A percentile compares a stretch with the other conserved stretches of the same genome.
phyloP scores from a whole-genome alignment of 2,888 invertebrate species.

The Phytoseiulus persimilis region DNA sequence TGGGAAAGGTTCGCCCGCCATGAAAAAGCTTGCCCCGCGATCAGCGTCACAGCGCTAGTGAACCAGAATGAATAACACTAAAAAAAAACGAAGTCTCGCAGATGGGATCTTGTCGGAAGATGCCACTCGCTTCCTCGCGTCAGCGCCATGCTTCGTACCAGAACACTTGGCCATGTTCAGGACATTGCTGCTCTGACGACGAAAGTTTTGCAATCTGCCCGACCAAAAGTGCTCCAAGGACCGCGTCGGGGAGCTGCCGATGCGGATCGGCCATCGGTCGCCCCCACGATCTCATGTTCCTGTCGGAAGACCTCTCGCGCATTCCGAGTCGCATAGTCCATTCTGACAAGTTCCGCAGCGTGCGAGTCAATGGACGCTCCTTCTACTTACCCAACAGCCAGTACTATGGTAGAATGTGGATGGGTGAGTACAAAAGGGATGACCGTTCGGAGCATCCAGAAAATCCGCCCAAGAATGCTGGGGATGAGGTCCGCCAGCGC shows the following conservation, averaged over 20 bases:
- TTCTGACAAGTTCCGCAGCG: background rate
- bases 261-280: background rate
- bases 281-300: background rate
- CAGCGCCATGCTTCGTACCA: background rate
- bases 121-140: background rate
- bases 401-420: background rate
- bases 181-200: background rate
- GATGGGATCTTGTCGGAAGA: background rate
- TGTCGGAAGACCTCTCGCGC: background rate
- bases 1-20: too few relatives aligned
- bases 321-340: background rate
- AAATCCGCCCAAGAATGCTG: background rate
- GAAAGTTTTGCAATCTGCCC: background rate
- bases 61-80: too few relatives aligned
- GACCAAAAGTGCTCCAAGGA: background rate
- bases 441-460: background rate
- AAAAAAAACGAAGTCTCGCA: background rate
- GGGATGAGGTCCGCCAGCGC: background rate
- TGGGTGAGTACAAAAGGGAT: background rate
- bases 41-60: too few relatives aligned
- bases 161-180: background rate
- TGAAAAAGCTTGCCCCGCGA: too few relatives aligned
- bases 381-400: background rate
- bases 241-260: background rate
- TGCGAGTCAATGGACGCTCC: background rate